Percentiles rank a stretch among this genome's conserved stretches.
These are phyloP conservation scores for Nannoperca australis DNA, from an alignment of 2,797 vertebrate species.

Conservation along the genomic window DNA sequence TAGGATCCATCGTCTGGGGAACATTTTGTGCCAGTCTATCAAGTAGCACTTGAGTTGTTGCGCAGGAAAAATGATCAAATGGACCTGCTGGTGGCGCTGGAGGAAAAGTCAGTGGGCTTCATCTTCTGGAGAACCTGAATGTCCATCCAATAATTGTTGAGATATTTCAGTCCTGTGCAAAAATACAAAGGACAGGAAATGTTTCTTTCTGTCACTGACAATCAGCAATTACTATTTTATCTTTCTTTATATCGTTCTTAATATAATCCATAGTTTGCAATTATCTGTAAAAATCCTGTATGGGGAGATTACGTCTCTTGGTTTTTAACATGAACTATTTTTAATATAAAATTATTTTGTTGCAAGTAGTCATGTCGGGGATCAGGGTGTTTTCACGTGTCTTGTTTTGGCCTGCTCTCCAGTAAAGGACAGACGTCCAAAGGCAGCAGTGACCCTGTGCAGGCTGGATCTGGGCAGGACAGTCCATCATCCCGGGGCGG, in stretches of 20 bases:
- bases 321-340: not conserved
- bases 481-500: constrained; percentile 30
- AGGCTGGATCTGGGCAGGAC: constrained; percentile 8
- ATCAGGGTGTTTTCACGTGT: not conserved
- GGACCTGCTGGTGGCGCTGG: too few species aligned
- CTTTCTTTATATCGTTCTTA: too few species aligned
- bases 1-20: not conserved
- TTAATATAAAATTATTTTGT: not conserved
- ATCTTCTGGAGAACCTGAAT: not conserved
- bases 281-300: not conserved
- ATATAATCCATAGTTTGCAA: too few species aligned
- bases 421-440: constrained; percentile 69
- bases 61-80: too few species aligned
- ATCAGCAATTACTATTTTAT: too few species aligned
- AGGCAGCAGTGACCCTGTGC: constrained; percentile 10
- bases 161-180: not conserved
- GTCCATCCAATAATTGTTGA: not conserved
- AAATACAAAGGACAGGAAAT: too few species aligned
- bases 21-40: not conserved
- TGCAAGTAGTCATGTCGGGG: not conserved
- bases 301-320: not conserved
- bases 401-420: constrained; percentile 4
- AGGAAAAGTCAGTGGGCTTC: not conserved
- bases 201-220: too few species aligned
- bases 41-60: not conserved